Base-by-base conservation (phyloP, 2,888 invertebrate species). In the Mythimna ferrago region DNA sequence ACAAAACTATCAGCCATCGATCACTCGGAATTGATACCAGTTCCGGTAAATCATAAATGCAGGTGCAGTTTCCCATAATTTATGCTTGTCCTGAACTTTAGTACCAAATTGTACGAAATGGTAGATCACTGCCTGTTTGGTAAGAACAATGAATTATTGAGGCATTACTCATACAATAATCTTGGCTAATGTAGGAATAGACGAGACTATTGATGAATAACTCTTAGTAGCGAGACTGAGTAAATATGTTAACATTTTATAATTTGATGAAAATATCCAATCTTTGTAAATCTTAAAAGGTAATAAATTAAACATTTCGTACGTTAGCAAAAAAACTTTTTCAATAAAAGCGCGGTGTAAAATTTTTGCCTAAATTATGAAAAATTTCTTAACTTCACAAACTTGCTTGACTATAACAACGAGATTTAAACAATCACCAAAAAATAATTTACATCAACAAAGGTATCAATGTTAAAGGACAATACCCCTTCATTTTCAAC, bases 41-140 rank as follows among this genome's bases (percentile, higher is more conserved):
- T 78, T 71, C 69, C 71, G 87, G 80, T 89, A 88, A 87, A 90
- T 90, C 87, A 86, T 72, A 81, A 79, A 89, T 87, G 88, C n/a
- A n/a, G 89, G 86, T 89, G 89, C 89, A 88, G 89, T 90, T 48
- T 82, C 73, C 67, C 56, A 83, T 88, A 89, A 92, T 93, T 92
- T 93, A 92, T 91, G 88, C 81, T 76, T 86, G 78, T 88, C 78
- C 89, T 94, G 93, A 93, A 93, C 93, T 94, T 93, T 93, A 87
- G 74, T 80, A 73, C 76, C 61, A 78, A 88, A 85, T 89, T 89
- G 83, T 86, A 74, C 84, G 86, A 92, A 93, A 92, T 92, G 89
- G 84, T 89, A 92, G 85, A 90, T 88, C 87, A 89, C 89, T 88
- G 84, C 86, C 87, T 87, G 88, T 85, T 84, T 90, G 83, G 88